Percentiles rank a stretch among this genome's conserved stretches.
Evolutionary conservation across 1,140 invertebrate genomes (phyloP).

Genomic region (Mactra quadrangularis): DNA sequence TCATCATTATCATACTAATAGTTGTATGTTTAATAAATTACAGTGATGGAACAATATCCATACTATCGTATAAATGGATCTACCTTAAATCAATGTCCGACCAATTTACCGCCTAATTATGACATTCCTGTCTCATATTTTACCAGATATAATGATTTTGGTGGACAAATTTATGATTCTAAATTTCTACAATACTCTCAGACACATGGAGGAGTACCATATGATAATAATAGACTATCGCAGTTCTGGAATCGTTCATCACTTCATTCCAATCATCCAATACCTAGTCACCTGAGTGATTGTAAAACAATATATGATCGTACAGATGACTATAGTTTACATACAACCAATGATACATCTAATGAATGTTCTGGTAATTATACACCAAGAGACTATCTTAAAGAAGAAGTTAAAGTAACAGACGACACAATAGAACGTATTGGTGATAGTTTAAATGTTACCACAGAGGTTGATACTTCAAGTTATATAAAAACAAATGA

Average conservation of each 20-base stretch:
- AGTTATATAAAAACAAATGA: no score
- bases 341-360: neutral
- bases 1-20: slow-evolving; percentile 33
- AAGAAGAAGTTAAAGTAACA: no score
- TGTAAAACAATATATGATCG: neutral
- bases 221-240: neutral
- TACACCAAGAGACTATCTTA: no score
- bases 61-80: slow-evolving; percentile 36
- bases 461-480: no score
- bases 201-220: neutral
- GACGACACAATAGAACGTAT: no score
- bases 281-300: neutral
- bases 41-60: slow-evolving; percentile 53
- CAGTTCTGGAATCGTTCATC: slow-evolving; percentile 32
- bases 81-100: slow-evolving; percentile 39
- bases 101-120: slow-evolving; percentile 34
- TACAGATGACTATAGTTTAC: neutral
- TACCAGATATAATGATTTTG: slow-evolving; percentile 19
- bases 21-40: slow-evolving; percentile 9
- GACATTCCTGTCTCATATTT: slow-evolving; percentile 3
- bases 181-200: slow-evolving; percentile 8
- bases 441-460: no score
- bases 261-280: slow-evolving; percentile 31
- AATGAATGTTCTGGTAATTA: no score
- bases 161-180: slow-evolving; percentile 24